Percentiles rank a stretch among this genome's conserved stretches.
Evolutionary conservation across 2,113 vertebrate genomes (phyloP).

Genomic region (Podarcis raffonei): DNA sequence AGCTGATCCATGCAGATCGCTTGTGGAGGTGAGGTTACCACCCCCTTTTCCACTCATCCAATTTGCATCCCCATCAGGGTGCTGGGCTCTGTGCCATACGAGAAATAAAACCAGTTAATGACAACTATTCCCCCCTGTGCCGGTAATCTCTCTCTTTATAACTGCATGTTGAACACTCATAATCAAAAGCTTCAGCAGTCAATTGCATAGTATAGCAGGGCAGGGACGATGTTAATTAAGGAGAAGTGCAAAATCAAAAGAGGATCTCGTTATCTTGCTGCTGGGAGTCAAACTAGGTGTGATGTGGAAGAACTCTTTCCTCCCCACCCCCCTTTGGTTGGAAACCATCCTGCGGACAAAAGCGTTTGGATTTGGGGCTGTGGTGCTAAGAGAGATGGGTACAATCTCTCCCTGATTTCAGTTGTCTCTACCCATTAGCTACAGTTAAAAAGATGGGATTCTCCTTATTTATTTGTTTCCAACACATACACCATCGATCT

Average conservation of each 20-base stretch:
- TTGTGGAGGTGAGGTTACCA: too few relatives aligned
- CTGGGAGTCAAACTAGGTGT: background rate
- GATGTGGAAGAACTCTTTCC: background rate
- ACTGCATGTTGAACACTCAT: background rate
- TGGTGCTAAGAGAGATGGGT: background rate
- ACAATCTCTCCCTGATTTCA: background rate
- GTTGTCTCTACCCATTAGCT: background rate
- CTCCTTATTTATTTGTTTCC: background rate
- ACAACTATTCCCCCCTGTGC: background rate
- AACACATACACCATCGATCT: background rate
- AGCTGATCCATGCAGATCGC: too few relatives aligned
- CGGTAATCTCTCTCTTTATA: background rate
- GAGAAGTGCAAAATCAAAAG: background rate
- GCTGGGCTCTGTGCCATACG: background rate
- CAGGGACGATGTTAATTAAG: constrained; percentile 1
- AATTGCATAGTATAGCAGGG: background rate
- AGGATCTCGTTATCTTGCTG: background rate
- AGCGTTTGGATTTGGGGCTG: background rate
- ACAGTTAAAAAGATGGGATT: background rate
- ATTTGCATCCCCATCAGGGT: too few relatives aligned
- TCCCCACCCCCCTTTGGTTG: too few relatives aligned
- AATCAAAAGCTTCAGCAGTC: constrained; percentile 7
- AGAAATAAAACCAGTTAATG: background rate
- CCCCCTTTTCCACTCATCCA: too few relatives aligned
- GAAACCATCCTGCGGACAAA: too few relatives aligned